Percentiles rank a stretch among this genome's conserved stretches.
Conservation (phyloP, 2,113 vertebrate genomes). For the Alethe diademata region DNA sequence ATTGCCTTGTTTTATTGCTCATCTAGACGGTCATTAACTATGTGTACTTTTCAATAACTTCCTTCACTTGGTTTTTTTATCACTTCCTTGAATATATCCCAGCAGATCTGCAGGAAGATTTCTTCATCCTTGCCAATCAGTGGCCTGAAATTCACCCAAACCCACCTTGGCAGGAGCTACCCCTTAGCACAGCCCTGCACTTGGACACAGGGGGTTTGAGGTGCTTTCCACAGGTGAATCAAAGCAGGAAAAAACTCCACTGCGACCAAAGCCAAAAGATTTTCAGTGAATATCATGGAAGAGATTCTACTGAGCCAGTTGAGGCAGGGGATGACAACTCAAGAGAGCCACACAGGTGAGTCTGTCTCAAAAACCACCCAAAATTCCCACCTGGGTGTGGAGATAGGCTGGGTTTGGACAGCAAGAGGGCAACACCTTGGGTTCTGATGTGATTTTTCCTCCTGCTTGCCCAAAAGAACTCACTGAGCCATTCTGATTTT, state of each 20-base stretch:
- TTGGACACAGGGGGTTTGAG: neutral
- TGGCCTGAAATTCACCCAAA: neutral
- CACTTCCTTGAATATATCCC: constrained; percentile 47
- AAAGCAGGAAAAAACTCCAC: neutral
- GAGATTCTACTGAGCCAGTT: neutral
- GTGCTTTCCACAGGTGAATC: neutral
- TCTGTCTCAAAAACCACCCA: neutral
- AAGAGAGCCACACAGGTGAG: neutral
- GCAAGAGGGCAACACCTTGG: neutral
- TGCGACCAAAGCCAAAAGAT: neutral
- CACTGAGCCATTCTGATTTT: neutral
- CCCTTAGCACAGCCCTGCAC: neutral
- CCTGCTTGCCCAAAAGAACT: neutral
- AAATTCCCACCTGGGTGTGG: neutral
- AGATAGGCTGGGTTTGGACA: neutral
- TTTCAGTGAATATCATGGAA: neutral
- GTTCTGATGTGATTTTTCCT: neutral
- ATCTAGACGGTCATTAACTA: neutral
- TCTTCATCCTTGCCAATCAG: neutral
- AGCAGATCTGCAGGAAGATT: neutral
- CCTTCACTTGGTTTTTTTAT: constrained; percentile 43
- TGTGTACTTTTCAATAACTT: constrained; percentile 35
- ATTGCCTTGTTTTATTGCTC: constrained; percentile 20
- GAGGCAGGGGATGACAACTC: rapidly evolving
- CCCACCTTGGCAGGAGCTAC: neutral